Evolutionary conservation across 2,797 vertebrate species (phyloP).

Genomic region (Sebastes melanostomus): DNA sequence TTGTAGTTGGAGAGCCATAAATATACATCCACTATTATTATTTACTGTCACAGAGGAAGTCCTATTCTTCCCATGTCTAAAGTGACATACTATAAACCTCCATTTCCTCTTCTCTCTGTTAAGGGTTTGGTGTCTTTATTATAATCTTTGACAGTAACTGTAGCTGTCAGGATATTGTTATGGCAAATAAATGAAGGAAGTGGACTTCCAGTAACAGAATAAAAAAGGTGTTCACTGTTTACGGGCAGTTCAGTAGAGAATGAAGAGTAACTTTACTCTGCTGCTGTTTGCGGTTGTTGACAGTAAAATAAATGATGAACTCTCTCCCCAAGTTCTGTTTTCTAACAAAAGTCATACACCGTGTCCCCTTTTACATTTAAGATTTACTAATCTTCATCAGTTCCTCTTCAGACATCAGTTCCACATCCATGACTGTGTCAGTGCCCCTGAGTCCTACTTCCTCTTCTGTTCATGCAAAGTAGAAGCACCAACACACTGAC

Average conservation of each 20-base stretch:
- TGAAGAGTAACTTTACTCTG: background rate
- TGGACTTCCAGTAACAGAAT: background rate
- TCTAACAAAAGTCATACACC: background rate
- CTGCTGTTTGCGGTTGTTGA: background rate
- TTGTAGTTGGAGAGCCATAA: background rate
- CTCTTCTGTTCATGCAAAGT: slow-evolving; percentile 23
- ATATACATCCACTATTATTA: background rate
- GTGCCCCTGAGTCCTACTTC: slow-evolving; percentile 30
- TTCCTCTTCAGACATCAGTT: slow-evolving; percentile 58
- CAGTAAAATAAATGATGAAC: background rate
- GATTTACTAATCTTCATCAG: slow-evolving; percentile 2
- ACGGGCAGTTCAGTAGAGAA: background rate
- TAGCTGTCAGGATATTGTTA: background rate
- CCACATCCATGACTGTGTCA: background rate
- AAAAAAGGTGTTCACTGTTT: background rate
- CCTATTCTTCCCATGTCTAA: slow-evolving; percentile 1
- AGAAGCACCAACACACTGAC: background rate
- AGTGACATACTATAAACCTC: background rate
- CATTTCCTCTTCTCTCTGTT: slow-evolving; percentile 31
- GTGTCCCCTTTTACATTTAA: background rate
- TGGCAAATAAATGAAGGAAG: background rate
- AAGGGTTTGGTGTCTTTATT: background rate
- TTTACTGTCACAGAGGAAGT: slow-evolving; percentile 44
- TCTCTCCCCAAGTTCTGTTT: slow-evolving; percentile 39
- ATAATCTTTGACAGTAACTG: background rate